These are phyloP conservation scores for Prunella himalayana DNA, from an alignment of 2,113 vertebrate genomes.

Conservation along the genomic window DNA sequence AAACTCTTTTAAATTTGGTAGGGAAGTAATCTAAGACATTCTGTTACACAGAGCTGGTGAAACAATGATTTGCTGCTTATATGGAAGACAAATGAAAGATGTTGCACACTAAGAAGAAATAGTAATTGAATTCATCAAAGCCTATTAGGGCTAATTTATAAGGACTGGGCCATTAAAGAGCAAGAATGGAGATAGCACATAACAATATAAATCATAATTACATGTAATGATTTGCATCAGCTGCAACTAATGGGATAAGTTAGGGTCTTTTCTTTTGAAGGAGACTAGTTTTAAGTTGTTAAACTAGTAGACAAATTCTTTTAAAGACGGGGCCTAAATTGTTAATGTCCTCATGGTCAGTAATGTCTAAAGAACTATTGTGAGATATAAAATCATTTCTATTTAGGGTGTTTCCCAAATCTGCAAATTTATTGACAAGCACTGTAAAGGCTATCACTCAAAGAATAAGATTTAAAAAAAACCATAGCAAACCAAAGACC, in stretches of 20 bases:
- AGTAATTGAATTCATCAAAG: not conserved
- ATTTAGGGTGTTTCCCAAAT: not conserved
- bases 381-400: not conserved
- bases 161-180: not conserved
- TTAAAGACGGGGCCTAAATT: not conserved
- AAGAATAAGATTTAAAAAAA: not conserved
- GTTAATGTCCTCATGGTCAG: not conserved
- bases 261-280: not conserved
- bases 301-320: not conserved
- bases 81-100: not conserved
- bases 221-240: not conserved
- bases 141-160: not conserved
- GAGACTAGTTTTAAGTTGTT: not conserved
- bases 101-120: not conserved
- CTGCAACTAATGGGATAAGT: not conserved
- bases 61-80: not conserved
- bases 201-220: not conserved
- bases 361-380: not conserved
- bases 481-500: rapidly evolving
- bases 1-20: not conserved
- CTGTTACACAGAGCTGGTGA: not conserved
- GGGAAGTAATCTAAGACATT: not conserved
- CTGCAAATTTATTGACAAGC: not conserved
- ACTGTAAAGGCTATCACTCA: not conserved
- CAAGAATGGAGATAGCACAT: not conserved